Evolutionary conservation across 2,113 vertebrate genomes (phyloP).

Genomic region (Hypocryptadius cinnamomeus): DNA sequence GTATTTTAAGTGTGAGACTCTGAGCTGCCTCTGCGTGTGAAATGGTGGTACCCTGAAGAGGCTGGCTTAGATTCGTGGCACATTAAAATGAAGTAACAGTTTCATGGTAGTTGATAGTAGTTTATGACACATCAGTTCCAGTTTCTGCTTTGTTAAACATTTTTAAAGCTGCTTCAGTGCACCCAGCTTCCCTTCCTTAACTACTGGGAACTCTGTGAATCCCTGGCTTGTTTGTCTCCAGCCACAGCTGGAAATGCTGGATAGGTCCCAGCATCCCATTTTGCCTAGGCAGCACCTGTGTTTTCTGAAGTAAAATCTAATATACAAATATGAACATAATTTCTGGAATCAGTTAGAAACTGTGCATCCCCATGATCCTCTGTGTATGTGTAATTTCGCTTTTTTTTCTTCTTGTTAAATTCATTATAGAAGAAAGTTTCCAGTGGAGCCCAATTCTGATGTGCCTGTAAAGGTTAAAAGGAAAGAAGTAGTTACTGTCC

Average conservation of each 20-base stretch:
- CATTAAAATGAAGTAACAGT: constrained; percentile 34
- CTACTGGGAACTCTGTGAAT: not conserved
- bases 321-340: not conserved
- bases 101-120: constrained; percentile 37
- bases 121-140: constrained; percentile 56
- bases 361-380: not conserved
- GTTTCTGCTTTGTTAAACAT: constrained; percentile 63
- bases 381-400: not conserved
- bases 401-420: not conserved
- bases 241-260: not conserved
- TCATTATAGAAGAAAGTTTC: not conserved
- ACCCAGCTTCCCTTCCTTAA: not conserved
- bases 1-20: not conserved
- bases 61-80: constrained; percentile 30
- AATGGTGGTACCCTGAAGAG: not conserved
- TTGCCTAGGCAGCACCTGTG: not conserved
- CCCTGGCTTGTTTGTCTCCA: not conserved
- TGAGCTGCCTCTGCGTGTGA: not conserved
- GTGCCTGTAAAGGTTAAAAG: not conserved
- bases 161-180: constrained; percentile 20
- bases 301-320: not conserved
- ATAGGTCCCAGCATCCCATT: not conserved
- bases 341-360: not conserved
- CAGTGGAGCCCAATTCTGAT: not conserved
- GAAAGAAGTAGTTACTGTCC: not conserved